phyloP scores from a whole-genome alignment of 2,113 vertebrate genomes.

The Phycodurus eques region DNA sequence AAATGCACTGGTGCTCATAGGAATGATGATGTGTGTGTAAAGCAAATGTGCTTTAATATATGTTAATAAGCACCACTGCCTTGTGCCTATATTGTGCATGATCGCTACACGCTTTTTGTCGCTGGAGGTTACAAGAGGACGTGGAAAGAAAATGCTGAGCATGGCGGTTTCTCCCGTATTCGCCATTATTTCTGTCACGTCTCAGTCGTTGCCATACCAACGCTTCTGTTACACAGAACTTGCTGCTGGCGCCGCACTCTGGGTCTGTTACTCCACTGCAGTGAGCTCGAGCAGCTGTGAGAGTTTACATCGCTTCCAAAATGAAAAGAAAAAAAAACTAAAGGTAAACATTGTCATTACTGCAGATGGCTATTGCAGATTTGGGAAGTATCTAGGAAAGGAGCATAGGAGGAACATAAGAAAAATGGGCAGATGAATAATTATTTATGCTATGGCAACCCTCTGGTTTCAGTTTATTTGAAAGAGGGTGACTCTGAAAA shows the following conservation, averaged over 20 bases:
- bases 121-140: constrained; percentile 45
- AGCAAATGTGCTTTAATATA: constrained; percentile 42
- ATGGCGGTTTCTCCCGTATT: constrained; percentile 30
- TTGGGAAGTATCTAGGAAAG: neutral
- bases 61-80: constrained; percentile 42
- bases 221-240: constrained; percentile 30
- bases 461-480: too few species aligned
- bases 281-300: constrained; percentile 5
- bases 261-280: constrained; percentile 37
- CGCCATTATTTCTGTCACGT: constrained; percentile 39
- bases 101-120: constrained; percentile 10
- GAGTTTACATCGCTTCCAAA: neutral
- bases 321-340: neutral
- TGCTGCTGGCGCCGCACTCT: constrained; percentile 37
- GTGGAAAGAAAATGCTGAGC: constrained; percentile 57
- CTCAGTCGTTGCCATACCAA: constrained; percentile 29
- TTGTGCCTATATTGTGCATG: constrained; percentile 4
- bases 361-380: neutral
- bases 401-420: neutral
- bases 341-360: neutral
- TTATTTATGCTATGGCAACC: too few species aligned
- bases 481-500: too few species aligned
- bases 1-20: constrained; percentile 24
- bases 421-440: neutral
- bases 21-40: constrained; percentile 52